Evolutionary conservation across 2,888 invertebrate genomes (phyloP).

Genomic region (Hofmannophila pseudospretella): DNA sequence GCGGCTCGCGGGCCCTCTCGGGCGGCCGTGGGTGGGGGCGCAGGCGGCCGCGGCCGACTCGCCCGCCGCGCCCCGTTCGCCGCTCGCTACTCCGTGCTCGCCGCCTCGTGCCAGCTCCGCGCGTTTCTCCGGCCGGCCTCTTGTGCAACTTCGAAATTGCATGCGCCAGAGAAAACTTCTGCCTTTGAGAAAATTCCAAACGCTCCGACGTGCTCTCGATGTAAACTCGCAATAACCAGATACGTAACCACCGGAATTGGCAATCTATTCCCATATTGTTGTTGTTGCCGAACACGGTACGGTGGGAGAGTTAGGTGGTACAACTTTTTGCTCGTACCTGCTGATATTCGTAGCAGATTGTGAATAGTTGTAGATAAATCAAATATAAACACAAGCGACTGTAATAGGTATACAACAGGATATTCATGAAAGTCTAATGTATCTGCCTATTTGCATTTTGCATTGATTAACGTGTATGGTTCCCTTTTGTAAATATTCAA

Average conservation of each 20-base stretch:
- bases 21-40: slow-evolving; percentile 15
- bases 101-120: slow-evolving; percentile 23
- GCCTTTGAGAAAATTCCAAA: slow-evolving; percentile 65
- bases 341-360: slow-evolving; percentile 4
- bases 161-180: slow-evolving; percentile 61
- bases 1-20: slow-evolving; percentile 19
- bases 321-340: slow-evolving; percentile 6
- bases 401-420: too few relatives aligned
- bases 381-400: neutral
- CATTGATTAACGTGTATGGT: neutral
- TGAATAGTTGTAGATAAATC: neutral
- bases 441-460: neutral
- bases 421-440: neutral
- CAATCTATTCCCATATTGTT: slow-evolving; percentile 47
- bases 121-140: slow-evolving; percentile 36
- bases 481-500: neutral
- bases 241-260: slow-evolving; percentile 51
- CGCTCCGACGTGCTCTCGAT: slow-evolving; percentile 51
- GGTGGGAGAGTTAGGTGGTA: neutral
- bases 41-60: slow-evolving; percentile 5
- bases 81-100: slow-evolving; percentile 21
- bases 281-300: slow-evolving; percentile 20
- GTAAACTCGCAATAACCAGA: slow-evolving; percentile 56
- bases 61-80: slow-evolving; percentile 4
- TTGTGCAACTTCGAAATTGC: slow-evolving; percentile 64